Conservation (phyloP, 2,113 vertebrate genomes). For the Dromaius novaehollandiae region DNA sequence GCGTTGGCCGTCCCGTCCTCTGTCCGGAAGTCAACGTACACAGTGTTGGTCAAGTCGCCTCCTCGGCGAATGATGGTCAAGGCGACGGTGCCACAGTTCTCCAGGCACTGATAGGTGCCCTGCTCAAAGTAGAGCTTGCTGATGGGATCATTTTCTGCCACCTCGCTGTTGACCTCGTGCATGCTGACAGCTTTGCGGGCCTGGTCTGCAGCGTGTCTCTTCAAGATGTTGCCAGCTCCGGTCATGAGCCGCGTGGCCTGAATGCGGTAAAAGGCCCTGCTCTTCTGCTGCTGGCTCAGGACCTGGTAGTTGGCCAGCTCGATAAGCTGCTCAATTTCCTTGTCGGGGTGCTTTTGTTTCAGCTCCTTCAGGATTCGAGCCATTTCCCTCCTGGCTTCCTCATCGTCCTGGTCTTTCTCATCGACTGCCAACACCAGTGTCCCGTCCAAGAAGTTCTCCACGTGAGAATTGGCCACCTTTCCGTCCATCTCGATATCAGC, state of each 20-base stretch:
- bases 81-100: slow-evolving; percentile 92
- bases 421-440: slow-evolving; percentile 84
- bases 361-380: slow-evolving; percentile 92
- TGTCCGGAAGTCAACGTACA: slow-evolving; percentile 89
- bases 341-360: slow-evolving; percentile 94
- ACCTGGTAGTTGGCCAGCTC: slow-evolving; percentile 94
- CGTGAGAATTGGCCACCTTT: slow-evolving; percentile 84
- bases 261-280: slow-evolving; percentile 93
- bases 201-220: slow-evolving; percentile 91
- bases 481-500: slow-evolving; percentile 92
- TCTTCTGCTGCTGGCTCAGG: slow-evolving; percentile 93
- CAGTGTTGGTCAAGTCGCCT: slow-evolving; percentile 83
- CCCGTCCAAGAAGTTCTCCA: slow-evolving; percentile 91
- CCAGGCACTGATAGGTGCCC: slow-evolving; percentile 90
- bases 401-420: slow-evolving; percentile 88
- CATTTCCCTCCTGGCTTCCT: slow-evolving; percentile 89
- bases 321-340: slow-evolving; percentile 91
- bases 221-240: slow-evolving; percentile 90
- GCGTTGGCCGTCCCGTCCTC: slow-evolving; percentile 95
- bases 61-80: slow-evolving; percentile 87
- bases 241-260: slow-evolving; percentile 95
- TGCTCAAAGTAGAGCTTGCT: slow-evolving; percentile 92
- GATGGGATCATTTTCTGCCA: slow-evolving; percentile 78
- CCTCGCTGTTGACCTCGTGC: slow-evolving; percentile 85
- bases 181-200: slow-evolving; percentile 88